These are phyloP conservation scores for Phengaris arion DNA, from an alignment of 2,888 invertebrate genomes.

Conservation along the genomic window DNA sequence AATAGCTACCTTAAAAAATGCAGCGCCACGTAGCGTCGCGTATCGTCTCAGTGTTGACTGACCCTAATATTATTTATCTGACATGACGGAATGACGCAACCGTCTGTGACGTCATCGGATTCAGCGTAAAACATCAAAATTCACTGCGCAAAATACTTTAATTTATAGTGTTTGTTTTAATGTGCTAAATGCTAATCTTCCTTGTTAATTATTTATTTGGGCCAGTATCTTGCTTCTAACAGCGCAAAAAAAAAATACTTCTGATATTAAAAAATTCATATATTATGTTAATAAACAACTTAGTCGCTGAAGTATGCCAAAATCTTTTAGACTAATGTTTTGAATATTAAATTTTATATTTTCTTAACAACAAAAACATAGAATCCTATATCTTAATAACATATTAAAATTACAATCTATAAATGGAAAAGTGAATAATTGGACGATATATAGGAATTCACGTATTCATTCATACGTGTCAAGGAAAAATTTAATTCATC, in stretches of 20 bases:
- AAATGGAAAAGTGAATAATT: neutral
- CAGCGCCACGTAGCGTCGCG: too few species aligned
- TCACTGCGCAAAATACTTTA: neutral
- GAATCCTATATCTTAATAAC: neutral
- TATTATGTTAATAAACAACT: too few species aligned
- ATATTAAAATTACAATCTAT: neutral
- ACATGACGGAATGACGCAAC: neutral
- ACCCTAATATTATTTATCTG: neutral
- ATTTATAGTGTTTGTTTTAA: slow-evolving; percentile 11
- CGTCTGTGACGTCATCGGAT: neutral
- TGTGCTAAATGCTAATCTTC: neutral
- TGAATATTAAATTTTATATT: too few species aligned
- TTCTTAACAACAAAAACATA: neutral
- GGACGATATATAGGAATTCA: neutral
- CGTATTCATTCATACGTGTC: neutral
- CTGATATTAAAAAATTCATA: too few species aligned
- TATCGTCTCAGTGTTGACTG: too few species aligned
- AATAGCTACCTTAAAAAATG: too few species aligned
- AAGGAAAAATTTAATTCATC: neutral
- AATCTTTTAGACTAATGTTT: too few species aligned
- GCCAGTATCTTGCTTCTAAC: neutral
- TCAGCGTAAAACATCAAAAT: neutral
- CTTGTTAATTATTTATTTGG: slow-evolving; percentile 4
- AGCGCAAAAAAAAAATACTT: neutral
- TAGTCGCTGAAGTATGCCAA: too few species aligned